phyloP scores from a whole-genome alignment of 2,888 invertebrate genomes.

The Macrosoma leucophasiata region DNA sequence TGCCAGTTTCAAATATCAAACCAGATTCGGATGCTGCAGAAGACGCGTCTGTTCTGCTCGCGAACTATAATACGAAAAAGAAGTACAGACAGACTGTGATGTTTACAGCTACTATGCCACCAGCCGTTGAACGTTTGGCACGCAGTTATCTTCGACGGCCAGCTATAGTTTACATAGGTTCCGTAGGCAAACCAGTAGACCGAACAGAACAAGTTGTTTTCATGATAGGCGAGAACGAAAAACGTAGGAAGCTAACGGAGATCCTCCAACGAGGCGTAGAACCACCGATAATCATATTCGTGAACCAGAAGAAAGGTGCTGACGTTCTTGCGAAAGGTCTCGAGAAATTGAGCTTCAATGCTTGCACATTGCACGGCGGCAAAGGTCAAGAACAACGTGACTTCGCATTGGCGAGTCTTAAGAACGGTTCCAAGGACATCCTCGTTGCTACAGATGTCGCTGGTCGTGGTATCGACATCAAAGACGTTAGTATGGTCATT shows the following conservation, averaged over 20 bases:
- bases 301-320: slow-evolving; percentile 99
- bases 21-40: slow-evolving; percentile 99
- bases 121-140: slow-evolving; percentile 97
- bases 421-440: slow-evolving; percentile 97
- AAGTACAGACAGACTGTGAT: slow-evolving; percentile 99
- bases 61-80: slow-evolving; percentile 96
- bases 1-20: slow-evolving; percentile 98
- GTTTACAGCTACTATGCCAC: slow-evolving; percentile 99
- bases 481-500: slow-evolving; percentile 98
- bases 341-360: slow-evolving; percentile 97
- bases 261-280: slow-evolving; percentile 92
- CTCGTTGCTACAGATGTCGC: slow-evolving; percentile 99
- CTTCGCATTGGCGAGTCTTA: slow-evolving; percentile 96
- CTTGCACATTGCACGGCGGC: slow-evolving; percentile 98
- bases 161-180: slow-evolving; percentile 98
- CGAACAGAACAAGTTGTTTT: slow-evolving; percentile 98
- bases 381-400: slow-evolving; percentile 99
- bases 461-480: slow-evolving; percentile 99
- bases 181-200: slow-evolving; percentile 97
- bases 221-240: slow-evolving; percentile 96
- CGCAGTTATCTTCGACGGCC: slow-evolving; percentile 95
- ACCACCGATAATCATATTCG: slow-evolving; percentile 99
- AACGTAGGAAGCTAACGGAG: slow-evolving; percentile 96
- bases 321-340: slow-evolving; percentile 97
- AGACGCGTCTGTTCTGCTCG: slow-evolving; percentile 91